phyloP scores from a whole-genome alignment of 2,888 invertebrate genomes.

The Adela reaumurella region DNA sequence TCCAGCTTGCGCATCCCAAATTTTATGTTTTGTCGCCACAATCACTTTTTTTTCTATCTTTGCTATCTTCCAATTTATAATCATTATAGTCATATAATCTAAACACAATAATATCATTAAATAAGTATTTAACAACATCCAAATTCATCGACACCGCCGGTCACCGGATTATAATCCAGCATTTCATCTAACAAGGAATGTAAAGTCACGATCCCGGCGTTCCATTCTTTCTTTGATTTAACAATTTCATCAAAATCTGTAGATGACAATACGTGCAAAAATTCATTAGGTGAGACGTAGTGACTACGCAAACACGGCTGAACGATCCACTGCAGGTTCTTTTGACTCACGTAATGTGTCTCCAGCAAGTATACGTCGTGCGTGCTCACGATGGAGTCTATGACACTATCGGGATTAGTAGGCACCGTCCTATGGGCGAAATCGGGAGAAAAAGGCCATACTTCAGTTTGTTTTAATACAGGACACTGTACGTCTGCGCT shows the following conservation, averaged over 20 bases:
- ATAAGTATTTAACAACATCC: constrained; percentile 59
- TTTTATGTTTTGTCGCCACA: no score
- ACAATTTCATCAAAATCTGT: constrained; percentile 60
- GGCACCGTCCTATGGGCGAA: no score
- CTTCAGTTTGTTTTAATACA: no score
- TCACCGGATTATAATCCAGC: constrained; percentile 54
- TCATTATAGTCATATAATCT: no score
- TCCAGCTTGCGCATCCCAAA: no score
- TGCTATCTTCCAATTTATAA: no score
- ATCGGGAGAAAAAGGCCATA: no score
- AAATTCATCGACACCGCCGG: constrained; percentile 55
- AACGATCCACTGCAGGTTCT: constrained; percentile 23
- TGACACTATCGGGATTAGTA: constrained; percentile 38
- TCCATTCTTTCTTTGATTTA: constrained; percentile 62
- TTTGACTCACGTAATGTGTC: constrained; percentile 57
- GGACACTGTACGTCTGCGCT: no score
- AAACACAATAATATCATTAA: no score
- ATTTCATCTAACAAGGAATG: constrained; percentile 73
- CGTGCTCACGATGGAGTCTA: constrained; percentile 62
- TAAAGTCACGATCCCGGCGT: constrained; percentile 63
- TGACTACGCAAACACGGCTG: constrained; percentile 2
- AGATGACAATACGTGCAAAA: constrained; percentile 52
- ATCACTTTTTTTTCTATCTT: no score
- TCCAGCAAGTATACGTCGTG: constrained; percentile 61
- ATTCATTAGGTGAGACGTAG: constrained; percentile 52